Conservation (phyloP, 1,140 invertebrate genomes). For the Myzus persicae region DNA sequence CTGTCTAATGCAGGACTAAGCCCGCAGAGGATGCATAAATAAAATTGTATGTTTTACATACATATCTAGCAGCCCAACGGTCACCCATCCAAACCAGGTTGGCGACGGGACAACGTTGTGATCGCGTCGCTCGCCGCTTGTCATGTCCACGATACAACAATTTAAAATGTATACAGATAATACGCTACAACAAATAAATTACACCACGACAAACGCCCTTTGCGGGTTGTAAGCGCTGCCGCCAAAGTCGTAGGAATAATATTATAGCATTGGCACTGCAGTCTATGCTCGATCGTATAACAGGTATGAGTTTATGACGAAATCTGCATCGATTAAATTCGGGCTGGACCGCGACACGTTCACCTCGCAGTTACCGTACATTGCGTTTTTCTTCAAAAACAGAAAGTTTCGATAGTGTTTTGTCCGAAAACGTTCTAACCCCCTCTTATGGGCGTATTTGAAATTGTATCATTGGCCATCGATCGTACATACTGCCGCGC, state of each 20-base stretch:
- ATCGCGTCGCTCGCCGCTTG: background rate
- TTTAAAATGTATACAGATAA: too few relatives aligned
- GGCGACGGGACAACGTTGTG: background rate
- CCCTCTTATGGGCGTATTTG: constrained; percentile 38
- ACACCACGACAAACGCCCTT: background rate
- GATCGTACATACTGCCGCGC: background rate
- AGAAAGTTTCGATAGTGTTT: background rate
- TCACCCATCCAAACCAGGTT: background rate
- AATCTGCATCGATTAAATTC: background rate
- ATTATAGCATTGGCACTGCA: background rate
- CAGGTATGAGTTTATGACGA: background rate
- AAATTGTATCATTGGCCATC: constrained; percentile 47
- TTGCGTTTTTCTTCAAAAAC: background rate
- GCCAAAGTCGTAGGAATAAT: background rate
- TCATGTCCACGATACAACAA: too few relatives aligned
- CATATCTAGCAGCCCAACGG: background rate
- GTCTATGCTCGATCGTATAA: background rate
- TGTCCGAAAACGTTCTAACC: background rate
- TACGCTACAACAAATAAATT: background rate
- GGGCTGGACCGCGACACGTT: background rate
- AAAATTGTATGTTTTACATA: too few relatives aligned
- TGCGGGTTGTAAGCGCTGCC: background rate
- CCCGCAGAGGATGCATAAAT: too few relatives aligned
- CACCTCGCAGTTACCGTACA: background rate
- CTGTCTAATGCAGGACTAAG: too few relatives aligned